phyloP scores from a whole-genome alignment of 2,113 vertebrate genomes.

The Grantiella picta region DNA sequence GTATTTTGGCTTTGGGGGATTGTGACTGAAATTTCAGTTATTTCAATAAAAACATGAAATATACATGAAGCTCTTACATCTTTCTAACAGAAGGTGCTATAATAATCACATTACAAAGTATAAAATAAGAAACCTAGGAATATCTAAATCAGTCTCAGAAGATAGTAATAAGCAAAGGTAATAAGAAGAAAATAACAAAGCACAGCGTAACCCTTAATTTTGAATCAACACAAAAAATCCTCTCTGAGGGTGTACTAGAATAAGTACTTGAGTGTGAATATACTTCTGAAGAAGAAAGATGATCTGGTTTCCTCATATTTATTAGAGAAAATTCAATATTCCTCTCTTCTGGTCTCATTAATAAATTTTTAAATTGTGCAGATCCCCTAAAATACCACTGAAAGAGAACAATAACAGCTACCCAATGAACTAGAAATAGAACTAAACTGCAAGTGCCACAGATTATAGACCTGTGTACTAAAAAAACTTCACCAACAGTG shows the following conservation, averaged over 20 bases:
- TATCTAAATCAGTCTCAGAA: not conserved
- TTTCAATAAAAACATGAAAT: not conserved
- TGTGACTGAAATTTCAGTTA: not conserved
- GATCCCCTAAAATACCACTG: not conserved
- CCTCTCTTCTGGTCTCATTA: not conserved
- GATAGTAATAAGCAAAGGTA: not conserved
- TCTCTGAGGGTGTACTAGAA: not conserved
- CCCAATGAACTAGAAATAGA: not conserved
- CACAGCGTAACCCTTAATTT: not conserved
- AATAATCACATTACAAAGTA: not conserved
- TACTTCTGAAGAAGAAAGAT: not conserved
- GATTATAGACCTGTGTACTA: not conserved
- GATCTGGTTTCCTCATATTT: not conserved
- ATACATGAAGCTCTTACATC: not conserved
- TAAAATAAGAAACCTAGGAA: not conserved
- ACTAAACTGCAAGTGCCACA: not conserved
- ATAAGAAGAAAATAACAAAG: not conserved
- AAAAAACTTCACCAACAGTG: not conserved
- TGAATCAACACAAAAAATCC: not conserved
- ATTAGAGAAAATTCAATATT: not conserved
- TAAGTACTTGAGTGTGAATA: not conserved
- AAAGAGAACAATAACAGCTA: not conserved
- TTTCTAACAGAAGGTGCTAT: not conserved
- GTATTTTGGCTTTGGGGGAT: not conserved
- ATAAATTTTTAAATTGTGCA: not conserved